Conservation (phyloP, 1,140 invertebrate genomes). For the Drosophila mauritiana region DNA sequence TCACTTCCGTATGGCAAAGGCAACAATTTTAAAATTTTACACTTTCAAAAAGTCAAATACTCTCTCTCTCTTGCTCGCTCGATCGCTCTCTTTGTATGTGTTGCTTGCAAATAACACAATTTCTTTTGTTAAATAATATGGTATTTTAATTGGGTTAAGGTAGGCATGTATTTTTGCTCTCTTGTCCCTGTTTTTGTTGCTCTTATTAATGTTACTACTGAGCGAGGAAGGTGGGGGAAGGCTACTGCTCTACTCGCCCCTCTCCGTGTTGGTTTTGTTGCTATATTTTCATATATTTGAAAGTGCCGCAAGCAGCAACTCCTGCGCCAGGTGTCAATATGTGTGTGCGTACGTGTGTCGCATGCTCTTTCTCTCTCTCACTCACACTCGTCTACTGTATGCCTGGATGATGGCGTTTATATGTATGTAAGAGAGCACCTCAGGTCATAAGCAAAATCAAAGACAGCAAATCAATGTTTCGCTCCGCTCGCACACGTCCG, state of each 20-base stretch:
- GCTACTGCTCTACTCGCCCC: constrained; percentile 25
- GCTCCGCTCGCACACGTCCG: constrained; percentile 69
- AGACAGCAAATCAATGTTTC: constrained; percentile 72
- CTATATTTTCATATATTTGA: constrained; percentile 40
- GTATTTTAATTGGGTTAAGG: constrained; percentile 84
- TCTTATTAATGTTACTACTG: constrained; percentile 5
- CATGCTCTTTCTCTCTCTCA: constrained; percentile 12
- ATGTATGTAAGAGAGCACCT: constrained; percentile 60
- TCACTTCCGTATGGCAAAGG: constrained; percentile 71
- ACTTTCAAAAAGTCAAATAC: constrained; percentile 77
- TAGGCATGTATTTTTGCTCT: constrained; percentile 72
- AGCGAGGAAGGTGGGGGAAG: constrained; percentile 1
- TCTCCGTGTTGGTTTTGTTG: constrained; percentile 35
- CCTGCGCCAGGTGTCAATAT: constrained; percentile 74
- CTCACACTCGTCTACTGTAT: constrained; percentile 2
- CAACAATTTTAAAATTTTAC: constrained; percentile 40
- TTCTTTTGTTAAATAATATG: constrained; percentile 84
- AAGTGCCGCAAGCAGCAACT: constrained; percentile 57
- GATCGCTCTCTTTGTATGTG: constrained; percentile 46
- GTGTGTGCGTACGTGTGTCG: constrained; percentile 23
- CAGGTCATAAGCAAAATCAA: constrained; percentile 79
- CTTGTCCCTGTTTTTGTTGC: constrained; percentile 35
- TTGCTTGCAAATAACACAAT: constrained; percentile 79
- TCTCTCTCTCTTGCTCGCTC: constrained; percentile 16
- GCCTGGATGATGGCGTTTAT: constrained; percentile 9